Percentiles rank a stretch among this genome's conserved stretches.
Evolutionary conservation across 2,888 invertebrate species (phyloP).

Genomic region (Ophonus ardosiacus): DNA sequence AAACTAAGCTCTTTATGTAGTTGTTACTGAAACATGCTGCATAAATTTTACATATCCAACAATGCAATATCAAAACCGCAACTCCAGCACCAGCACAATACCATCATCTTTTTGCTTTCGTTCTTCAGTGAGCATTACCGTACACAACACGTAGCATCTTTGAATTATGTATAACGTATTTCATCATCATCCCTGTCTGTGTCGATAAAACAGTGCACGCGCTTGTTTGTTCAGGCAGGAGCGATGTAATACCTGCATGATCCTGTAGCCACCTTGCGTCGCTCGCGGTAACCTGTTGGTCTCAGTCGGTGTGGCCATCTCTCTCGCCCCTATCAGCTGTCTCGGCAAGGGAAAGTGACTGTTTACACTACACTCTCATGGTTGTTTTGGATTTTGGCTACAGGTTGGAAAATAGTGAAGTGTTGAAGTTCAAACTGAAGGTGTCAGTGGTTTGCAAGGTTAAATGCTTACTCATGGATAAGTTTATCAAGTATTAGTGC

Average conservation of each 20-base stretch:
- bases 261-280: background rate
- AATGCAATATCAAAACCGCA: background rate
- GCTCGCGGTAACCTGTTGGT: slow-evolving; percentile 41
- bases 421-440: background rate
- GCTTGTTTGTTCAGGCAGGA: slow-evolving; percentile 39
- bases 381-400: slow-evolving; percentile 42
- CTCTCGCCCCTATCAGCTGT: slow-evolving; percentile 15
- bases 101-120: background rate
- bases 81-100: background rate
- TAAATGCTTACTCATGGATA: background rate
- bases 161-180: slow-evolving; percentile 48
- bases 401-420: slow-evolving; percentile 18
- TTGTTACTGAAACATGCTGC: background rate
- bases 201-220: slow-evolving; percentile 47
- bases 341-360: slow-evolving; percentile 4
- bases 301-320: background rate
- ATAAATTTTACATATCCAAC: background rate
- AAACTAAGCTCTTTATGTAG: background rate
- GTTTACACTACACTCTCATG: slow-evolving; percentile 13
- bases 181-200: slow-evolving; percentile 28
- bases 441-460: background rate
- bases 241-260: slow-evolving; percentile 51
- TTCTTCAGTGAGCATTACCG: background rate
- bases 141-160: slow-evolving; percentile 19
- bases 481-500: too few species aligned